Evolutionary conservation across 2,797 vertebrate species (phyloP), one percentile per base, ranked within the genome.

Genomic region (Xenopus petersii): DNA sequence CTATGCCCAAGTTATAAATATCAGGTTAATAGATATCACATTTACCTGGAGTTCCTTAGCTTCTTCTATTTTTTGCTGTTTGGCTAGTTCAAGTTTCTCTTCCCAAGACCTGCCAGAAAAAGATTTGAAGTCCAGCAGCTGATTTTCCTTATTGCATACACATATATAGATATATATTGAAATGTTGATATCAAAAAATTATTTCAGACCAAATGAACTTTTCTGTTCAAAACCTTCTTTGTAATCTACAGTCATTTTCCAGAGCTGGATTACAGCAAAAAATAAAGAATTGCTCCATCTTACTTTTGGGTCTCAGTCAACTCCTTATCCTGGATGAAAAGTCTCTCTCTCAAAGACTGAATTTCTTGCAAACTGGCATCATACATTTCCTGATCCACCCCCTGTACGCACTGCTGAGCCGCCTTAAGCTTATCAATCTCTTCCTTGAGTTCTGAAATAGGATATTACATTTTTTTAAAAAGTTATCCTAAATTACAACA

Each of bases 21-120:
- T 30, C 26, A 30, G 36, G 36, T 6, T 42, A 0, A 4, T 42
- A 42, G 4, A 42, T 7, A 5, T 42, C 36, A 42, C 1, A 6
- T 42, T 3, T 33, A 84, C 69, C 80, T 80, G 68, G 33, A 80
- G 68, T 46, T 63, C 71, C 70, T 79, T 67, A 12, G 72, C n/a
- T 64, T 82, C 67, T 60, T 73, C 68, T 71, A 64, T 24, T 51
- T 54, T 1, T 0, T 6, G 26, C 33, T 47, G 65, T 17, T 81
- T 65, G 64, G 72, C 75, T 80, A 81, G 64, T 17, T 59, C 75
- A 80, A 82, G 68, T 13, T 59, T 67, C 16, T 71, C 76, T 68
- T 81, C 75, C 71, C 76, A 83, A 70, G 71, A 68, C 42, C 63
- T 69, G 36, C 36, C 36, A 78, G 49, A 80, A 80, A 74, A 7